Percentiles rank a stretch among this genome's conserved stretches.
These are phyloP conservation scores for Lasius fuliginosus DNA, from an alignment of 2,888 invertebrate genomes.

Conservation along the genomic window DNA sequence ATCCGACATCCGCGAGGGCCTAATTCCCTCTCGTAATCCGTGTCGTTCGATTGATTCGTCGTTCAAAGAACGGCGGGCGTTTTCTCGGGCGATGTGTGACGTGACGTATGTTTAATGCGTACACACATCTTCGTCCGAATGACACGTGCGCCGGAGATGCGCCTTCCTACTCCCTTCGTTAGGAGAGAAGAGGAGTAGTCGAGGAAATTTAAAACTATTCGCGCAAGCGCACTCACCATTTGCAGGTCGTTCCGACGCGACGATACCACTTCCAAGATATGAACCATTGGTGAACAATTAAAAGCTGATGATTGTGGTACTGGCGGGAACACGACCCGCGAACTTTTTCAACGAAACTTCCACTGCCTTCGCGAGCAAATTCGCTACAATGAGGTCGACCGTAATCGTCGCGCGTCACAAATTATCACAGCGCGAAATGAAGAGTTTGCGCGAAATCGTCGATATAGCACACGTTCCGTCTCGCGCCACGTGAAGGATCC, in stretches of 20 bases:
- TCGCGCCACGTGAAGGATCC: conserved; percentile 14
- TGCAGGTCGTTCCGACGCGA: conserved; percentile 86
- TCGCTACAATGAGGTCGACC: conserved; percentile 20
- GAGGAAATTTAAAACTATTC: conserved; percentile 49
- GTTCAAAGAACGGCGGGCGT: neutral
- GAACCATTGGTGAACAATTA: conserved; percentile 84
- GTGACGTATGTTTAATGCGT: conserved; percentile 26
- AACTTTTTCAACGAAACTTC: conserved; percentile 35
- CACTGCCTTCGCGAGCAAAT: conserved; percentile 18
- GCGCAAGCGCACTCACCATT: conserved; percentile 82
- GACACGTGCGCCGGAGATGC: conserved; percentile 26
- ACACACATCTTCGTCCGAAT: conserved; percentile 14
- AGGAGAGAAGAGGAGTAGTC: neutral
- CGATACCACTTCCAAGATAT: conserved; percentile 85
- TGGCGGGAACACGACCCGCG: conserved; percentile 36
- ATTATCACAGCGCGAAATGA: conserved; percentile 38
- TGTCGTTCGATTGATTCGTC: conserved; percentile 31
- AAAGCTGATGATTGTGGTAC: conserved; percentile 59
- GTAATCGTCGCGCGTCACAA: conserved; percentile 35
- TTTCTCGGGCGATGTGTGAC: neutral
- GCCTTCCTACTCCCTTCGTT: neutral
- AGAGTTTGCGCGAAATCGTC: conserved; percentile 14
- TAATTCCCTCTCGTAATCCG: conserved; percentile 40
- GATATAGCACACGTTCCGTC: neutral
- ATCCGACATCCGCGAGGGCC: conserved; percentile 36